Base-by-base conservation (phyloP, 2,113 vertebrate genomes). In the Nipponia nippon region DNA sequence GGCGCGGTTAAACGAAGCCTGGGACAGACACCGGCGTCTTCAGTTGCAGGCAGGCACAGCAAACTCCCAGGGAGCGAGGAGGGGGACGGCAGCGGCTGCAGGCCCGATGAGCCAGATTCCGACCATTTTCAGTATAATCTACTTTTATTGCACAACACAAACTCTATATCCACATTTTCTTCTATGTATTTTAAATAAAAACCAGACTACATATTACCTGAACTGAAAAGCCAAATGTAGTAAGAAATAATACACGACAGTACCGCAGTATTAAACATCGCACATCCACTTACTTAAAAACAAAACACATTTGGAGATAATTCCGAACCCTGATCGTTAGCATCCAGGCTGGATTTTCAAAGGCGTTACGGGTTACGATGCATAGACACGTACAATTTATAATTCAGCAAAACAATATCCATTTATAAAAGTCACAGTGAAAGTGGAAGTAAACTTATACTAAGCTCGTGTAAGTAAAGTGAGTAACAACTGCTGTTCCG, bases 401-500 rank as follows among this genome's bases (percentile, higher is more conserved):
- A 90, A 61, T 78, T 80, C 86, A 78, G 70, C 78, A 81, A 96
- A 88, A 88, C 63, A 83, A 95, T 95, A 93, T 21, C 92, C 89
- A 83, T 79, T 86, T 94, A 89, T 38, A 97, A 95, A 95, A 97
- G 87, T 95, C 94, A 94, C 96, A 95, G 93, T 96, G 94, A 59
- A 62, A 95, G 92, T 70, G 53, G 61, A 92, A 44, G 86, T 91
- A 95, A 97, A 92, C 83, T 63, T 36, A 65, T 8, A 83, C 86
- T 79, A 77, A 76, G 67, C 72, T 66, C 40, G 85, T 90, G 53
- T 81, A 59, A 84, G 80, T 81, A 78, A 89, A 95, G 92, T 6
- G 14, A 90, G 30, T 53, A 86, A 5, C 17, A 94, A 89, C 47
- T 76, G 53, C 58, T 87, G 72, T 36, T 87, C 56, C 76, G 80